These are phyloP conservation scores for Ellobium chinense DNA, from an alignment of 2,888 invertebrate species.

Conservation along the genomic window DNA sequence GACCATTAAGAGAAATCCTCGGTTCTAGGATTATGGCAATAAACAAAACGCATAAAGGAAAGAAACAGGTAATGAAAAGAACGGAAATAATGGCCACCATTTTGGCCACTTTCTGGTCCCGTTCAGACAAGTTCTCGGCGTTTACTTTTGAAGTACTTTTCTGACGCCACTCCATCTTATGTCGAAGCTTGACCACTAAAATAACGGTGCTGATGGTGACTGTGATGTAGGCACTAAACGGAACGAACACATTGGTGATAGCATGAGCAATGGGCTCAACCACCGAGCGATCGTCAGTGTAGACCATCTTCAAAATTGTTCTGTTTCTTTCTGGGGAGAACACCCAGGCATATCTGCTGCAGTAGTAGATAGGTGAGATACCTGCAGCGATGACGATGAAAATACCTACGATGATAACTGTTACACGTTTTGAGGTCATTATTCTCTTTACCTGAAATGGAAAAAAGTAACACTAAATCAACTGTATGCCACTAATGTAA, in stretches of 20 bases:
- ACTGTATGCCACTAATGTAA: too few relatives aligned
- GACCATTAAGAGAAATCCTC: background rate
- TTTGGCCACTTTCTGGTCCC: background rate
- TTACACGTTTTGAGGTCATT: too few relatives aligned
- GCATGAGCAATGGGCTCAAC: background rate
- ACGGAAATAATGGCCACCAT: slow-evolving; percentile 7
- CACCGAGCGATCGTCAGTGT: too few relatives aligned
- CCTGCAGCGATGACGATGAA: too few relatives aligned
- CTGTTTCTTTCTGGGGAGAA: too few relatives aligned
- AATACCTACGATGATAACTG: too few relatives aligned
- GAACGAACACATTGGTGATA: background rate
- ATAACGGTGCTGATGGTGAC: background rate
- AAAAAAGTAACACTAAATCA: too few relatives aligned
- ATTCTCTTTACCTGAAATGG: too few relatives aligned
- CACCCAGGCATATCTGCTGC: too few relatives aligned
- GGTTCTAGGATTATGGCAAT: background rate
- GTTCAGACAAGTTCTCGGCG: background rate
- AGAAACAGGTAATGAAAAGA: background rate
- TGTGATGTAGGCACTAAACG: background rate
- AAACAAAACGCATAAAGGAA: background rate
- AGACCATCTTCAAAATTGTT: too few relatives aligned
- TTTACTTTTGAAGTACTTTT: background rate
- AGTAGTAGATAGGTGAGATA: too few relatives aligned
- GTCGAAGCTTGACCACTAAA: background rate
- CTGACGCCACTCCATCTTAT: background rate